Conservation (phyloP, 2,113 vertebrate genomes). For the Acrocephalus arundinaceus region DNA sequence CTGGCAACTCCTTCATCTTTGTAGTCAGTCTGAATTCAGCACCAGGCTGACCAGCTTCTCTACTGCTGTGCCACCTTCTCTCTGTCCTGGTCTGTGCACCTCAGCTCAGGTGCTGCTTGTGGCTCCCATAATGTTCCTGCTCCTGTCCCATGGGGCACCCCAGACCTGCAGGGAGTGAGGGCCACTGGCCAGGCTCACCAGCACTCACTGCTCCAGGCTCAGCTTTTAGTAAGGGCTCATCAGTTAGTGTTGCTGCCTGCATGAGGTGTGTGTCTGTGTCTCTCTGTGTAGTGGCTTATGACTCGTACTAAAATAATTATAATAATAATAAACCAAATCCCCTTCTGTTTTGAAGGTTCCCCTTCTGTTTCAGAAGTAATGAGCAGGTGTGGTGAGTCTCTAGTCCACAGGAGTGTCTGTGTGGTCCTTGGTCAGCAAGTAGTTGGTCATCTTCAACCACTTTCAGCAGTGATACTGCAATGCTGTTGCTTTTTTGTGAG, state of each 20-base stretch:
- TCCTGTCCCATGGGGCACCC: fast-evolving
- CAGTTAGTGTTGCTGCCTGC: background rate
- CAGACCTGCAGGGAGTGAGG: background rate
- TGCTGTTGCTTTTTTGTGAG: background rate
- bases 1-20: background rate
- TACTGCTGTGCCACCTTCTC: background rate
- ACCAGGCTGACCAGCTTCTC: background rate
- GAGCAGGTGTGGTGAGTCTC: background rate
- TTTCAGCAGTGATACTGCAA: background rate
- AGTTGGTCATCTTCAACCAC: background rate
- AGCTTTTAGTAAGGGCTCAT: background rate
- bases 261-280: background rate
- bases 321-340: background rate
- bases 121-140: background rate
- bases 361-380: background rate
- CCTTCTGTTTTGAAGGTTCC: background rate
- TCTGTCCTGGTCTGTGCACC: background rate
- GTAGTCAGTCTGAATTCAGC: background rate
- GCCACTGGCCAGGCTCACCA: background rate
- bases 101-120: background rate
- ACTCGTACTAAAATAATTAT: background rate
- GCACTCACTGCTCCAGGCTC: background rate
- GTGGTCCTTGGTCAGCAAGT: background rate
- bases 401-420: background rate
- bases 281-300: background rate